Evolutionary conservation across 2,797 vertebrate species (phyloP), one percentile per base, ranked within the genome.

Genomic region (Craterocephalus amniculus): DNA sequence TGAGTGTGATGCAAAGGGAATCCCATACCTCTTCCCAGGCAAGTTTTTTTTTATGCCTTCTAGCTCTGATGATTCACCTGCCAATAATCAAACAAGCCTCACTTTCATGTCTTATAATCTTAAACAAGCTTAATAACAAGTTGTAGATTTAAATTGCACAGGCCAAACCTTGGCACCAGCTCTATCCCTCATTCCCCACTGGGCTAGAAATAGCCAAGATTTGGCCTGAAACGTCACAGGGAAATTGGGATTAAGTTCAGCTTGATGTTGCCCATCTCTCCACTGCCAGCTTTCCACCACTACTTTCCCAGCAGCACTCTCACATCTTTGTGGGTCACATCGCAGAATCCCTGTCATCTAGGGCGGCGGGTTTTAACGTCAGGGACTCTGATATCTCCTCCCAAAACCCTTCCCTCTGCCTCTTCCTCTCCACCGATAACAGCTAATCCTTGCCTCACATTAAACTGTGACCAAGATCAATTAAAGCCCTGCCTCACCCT

Each of bases 381-480:
- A 87, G 85, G 66, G 78, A 86, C 87, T 88, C 75, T 84, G 88
- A 93, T 94, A 92, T 90, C 89, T 90, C 86, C 89, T 90, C 88
- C 86, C 89, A 74, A 77, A 92, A 91, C 86, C 89, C 89, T 89
- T 88, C 86, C 89, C 86, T 84, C 72, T 89, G 79, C 76, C 82
- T 85, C 71, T 84, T 83, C 73, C 83, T 83, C 87, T 88, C 80
- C 83, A 81, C 83, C 67, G 93, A 93, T 94, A 94, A 93, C 90
- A 83, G 84, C 84, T 94, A 95, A 95, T 94, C 93, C 92, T 76
- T 55, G 90, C 92, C 91, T 92, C 86, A 83, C 88, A 91, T 93
- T 92, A 92, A 94, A 93, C 93, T 92, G 88, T 94, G 93, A 94
- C 94, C 87, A 87, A 94, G 93, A 95, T 95, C 94, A 94, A 94